A percentile compares a stretch with the other conserved stretches of the same genome.
phyloP scores from a whole-genome alignment of 2,888 invertebrate species.

The Aelia acuminata region DNA sequence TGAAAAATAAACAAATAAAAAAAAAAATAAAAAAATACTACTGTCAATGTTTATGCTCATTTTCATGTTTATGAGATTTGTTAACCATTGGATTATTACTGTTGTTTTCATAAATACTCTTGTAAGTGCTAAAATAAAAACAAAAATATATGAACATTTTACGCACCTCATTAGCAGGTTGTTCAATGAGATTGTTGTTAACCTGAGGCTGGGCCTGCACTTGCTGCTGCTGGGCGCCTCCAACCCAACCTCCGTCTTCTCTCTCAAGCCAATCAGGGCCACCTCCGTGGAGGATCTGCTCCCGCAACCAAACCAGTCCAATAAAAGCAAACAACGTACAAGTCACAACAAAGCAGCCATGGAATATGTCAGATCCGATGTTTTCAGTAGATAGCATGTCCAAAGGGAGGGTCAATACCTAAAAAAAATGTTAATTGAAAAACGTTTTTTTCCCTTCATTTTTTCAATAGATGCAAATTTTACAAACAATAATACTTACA shows the following conservation, averaged over 20 bases:
- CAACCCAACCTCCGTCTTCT: conserved; percentile 63
- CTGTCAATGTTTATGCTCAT: too few species aligned
- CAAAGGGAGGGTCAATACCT: conserved; percentile 85
- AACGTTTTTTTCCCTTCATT: too few species aligned
- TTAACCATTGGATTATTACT: too few species aligned
- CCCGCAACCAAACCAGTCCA: conserved; percentile 96
- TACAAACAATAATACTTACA: too few species aligned
- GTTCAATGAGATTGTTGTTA: conserved; percentile 62
- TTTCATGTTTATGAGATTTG: too few species aligned
- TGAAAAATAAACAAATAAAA: too few species aligned
- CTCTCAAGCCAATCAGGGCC: conserved; percentile 95
- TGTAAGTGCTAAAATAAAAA: too few species aligned
- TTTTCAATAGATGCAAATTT: too few species aligned
- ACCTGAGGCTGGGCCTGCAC: conserved; percentile 38
- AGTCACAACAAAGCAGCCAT: conserved; percentile 96
- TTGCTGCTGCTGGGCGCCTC: conserved; percentile 58
- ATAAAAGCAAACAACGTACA: conserved; percentile 97
- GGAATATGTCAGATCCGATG: conserved; percentile 92
- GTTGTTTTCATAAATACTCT: too few species aligned
- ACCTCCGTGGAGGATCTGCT: conserved; percentile 97
- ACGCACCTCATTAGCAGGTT: conserved; percentile 59
- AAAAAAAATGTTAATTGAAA: too few species aligned
- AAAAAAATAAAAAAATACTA: too few species aligned
- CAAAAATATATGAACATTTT: too few species aligned
- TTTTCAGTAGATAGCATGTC: conserved; percentile 95